phyloP scores from a whole-genome alignment of 92 coral and sea anemone species.

The Diadumene lineata region DNA sequence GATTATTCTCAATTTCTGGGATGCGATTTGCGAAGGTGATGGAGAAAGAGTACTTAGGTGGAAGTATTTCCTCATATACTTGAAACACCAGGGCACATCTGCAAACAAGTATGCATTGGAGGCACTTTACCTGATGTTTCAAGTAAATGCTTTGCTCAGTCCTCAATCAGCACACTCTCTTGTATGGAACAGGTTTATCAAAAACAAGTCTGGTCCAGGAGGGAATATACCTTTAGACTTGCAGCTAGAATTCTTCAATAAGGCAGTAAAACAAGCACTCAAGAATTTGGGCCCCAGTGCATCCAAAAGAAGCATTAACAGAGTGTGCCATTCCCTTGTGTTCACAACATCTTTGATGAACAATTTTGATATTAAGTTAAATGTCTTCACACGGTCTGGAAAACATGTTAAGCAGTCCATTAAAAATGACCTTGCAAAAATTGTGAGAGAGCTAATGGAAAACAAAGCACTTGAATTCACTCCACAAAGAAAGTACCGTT shows the following conservation, averaged over 20 bases:
- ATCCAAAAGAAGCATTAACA: conserved; percentile 47
- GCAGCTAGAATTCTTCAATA: conserved; percentile 59
- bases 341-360: conserved; percentile 53
- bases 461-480: conserved; percentile 57
- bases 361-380: conserved; percentile 47
- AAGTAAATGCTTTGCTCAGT: conserved; percentile 64
- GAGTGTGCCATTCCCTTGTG: conserved; percentile 65
- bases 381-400: conserved; percentile 64
- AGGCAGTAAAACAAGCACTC: conserved; percentile 63
- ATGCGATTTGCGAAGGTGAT: conserved; percentile 68
- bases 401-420: conserved; percentile 51
- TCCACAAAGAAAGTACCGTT: conserved; percentile 51
- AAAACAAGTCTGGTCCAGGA: conserved; percentile 64
- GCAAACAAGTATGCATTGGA: conserved; percentile 66
- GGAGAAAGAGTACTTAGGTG: conserved; percentile 59
- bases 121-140: conserved; percentile 72
- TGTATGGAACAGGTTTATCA: conserved; percentile 65
- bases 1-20: conserved; percentile 59
- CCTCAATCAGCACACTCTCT: conserved; percentile 73
- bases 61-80: conserved; percentile 66
- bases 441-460: conserved; percentile 50
- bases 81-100: conserved; percentile 57
- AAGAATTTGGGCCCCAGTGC: conserved; percentile 77
- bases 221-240: conserved; percentile 73
- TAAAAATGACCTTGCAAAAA: conserved; percentile 55